Base-by-base conservation (phyloP, 2,797 vertebrate species). In the Pantherophis vulpinus region DNA sequence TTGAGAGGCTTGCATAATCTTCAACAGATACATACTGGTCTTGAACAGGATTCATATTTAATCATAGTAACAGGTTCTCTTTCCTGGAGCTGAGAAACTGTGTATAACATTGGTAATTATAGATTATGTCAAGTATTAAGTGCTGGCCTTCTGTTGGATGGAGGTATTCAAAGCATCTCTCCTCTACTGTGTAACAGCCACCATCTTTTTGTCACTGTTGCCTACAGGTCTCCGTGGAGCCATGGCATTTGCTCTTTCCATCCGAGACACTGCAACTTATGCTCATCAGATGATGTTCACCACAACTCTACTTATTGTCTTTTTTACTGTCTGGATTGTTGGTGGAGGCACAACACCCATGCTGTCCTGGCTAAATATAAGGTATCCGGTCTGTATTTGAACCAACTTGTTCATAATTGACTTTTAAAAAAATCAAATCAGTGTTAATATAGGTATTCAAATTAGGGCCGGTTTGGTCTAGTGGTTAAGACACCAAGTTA, bases 271-370 rank as follows among this genome's bases (percentile, higher is more conserved):
- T 0, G 99, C 99, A 37, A 99, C 99, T 8, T 99, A 99, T 11
- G 98, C 99, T 0, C 98, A 99, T 29, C 99, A 99, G 96, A 99
- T 99, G 98, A 99, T 99, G 98, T 99, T 99, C 97, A 99, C 99
- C 37, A 99, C 99, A 90, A 99, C 99, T 0, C 98, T 99, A 70
- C 99, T 99, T 88, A 99, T 99, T 0, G 99, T 99, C 96, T 99
- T 99, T 97, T 99, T 99, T 97, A 99, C 99, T 0, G 99, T 99
- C 79, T 99, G 99, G 99, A 98, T 99, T 95, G 98, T 99, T 0
- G 99, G 99, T 0, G 99, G 99, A n/a, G 99, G 99, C 87, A 99
- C 99, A 0, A 99, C 99, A 0, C 98, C 99, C 89, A 99, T 99
- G 99, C 97, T 99, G 87, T 99, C 99, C 0, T 99, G 99, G 98